Conservation (phyloP, 1,140 invertebrate species). For the Brachionus koreanus region DNA sequence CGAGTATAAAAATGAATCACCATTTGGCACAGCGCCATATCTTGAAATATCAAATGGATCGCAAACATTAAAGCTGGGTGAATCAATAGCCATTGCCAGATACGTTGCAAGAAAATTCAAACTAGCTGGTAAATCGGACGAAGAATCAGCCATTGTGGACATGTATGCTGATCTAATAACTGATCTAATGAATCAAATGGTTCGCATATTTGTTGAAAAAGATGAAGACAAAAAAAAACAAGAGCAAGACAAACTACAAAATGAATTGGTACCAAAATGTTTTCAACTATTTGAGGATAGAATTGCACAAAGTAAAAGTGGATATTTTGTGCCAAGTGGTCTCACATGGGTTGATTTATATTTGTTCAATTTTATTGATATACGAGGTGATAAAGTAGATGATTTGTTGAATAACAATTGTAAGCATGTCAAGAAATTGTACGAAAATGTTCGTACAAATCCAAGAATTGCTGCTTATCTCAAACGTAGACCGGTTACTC, state of each 20-base stretch:
- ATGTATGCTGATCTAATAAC: constrained; percentile 31
- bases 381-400: background rate
- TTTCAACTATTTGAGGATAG: background rate
- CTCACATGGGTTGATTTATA: constrained; percentile 18
- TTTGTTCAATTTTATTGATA: background rate
- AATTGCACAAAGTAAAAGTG: background rate
- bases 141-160: constrained; percentile 13
- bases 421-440: background rate
- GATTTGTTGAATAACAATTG: background rate
- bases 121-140: background rate
- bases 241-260: background rate
- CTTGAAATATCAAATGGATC: background rate
- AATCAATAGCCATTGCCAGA: background rate
- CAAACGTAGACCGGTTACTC: background rate
- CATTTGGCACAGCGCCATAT: constrained; percentile 45
- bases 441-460: background rate
- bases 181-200: background rate
- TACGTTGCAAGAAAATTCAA: constrained; percentile 10
- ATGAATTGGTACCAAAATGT: background rate
- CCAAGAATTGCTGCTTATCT: background rate
- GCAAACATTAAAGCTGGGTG: background rate
- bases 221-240: constrained; percentile 34
- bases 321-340: constrained; percentile 10
- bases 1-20: background rate
- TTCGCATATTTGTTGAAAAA: background rate